Conservation (phyloP, 2,888 invertebrate genomes). For the Halictus ligatus region DNA sequence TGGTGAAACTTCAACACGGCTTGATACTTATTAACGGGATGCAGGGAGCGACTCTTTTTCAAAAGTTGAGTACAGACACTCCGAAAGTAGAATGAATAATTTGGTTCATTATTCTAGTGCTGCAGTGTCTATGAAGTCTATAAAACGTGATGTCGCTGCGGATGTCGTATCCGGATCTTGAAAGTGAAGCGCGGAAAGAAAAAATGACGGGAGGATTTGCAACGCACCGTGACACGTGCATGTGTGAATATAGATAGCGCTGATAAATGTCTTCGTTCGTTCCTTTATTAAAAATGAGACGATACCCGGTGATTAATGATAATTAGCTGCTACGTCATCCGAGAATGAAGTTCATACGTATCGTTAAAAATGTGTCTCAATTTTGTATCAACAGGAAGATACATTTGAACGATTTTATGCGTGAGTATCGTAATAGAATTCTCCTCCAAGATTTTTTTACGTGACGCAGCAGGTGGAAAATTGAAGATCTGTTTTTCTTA, state of each 20-base stretch:
- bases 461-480: too few relatives aligned
- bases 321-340: neutral
- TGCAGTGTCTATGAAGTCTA: neutral
- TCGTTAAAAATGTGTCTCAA: neutral
- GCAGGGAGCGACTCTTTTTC: neutral
- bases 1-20: constrained; percentile 25
- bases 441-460: too few relatives aligned
- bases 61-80: neutral
- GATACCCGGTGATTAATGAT: neutral
- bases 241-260: neutral
- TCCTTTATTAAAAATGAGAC: neutral
- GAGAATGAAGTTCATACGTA: neutral
- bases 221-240: neutral
- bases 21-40: constrained; percentile 17
- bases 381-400: neutral
- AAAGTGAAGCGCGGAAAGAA: neutral
- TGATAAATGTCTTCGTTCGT: constrained; percentile 8
- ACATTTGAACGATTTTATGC: too few relatives aligned
- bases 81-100: neutral
- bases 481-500: too few relatives aligned
- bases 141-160: constrained; percentile 11
- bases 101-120: neutral
- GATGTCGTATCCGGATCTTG: neutral
- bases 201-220: neutral
- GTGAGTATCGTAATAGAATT: too few relatives aligned